Percentiles rank a stretch among this genome's conserved stretches.
Evolutionary conservation across 2,888 invertebrate genomes (phyloP).

Genomic region (Caenorhabditis zanzibari): DNA sequence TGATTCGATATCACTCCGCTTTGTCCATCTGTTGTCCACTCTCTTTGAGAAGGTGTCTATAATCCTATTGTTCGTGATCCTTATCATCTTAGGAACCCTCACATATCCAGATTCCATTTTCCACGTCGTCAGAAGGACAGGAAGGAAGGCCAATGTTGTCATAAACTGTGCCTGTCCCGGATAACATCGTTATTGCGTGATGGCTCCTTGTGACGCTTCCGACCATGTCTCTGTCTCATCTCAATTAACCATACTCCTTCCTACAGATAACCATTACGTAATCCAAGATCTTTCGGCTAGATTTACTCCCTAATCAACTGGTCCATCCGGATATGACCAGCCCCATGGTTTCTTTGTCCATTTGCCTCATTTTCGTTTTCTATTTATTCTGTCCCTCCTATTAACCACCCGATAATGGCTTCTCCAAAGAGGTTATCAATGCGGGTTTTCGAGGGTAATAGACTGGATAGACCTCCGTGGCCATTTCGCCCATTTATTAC

Average conservation of each 20-base stretch:
- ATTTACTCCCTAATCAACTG: constrained; percentile 48
- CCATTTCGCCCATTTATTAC: constrained; percentile 53
- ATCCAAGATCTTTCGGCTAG: constrained; percentile 41
- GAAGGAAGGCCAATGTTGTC: constrained; percentile 28
- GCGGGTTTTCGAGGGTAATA: constrained; percentile 44
- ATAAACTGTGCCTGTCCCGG: constrained; percentile 45
- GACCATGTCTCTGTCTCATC: constrained; percentile 44
- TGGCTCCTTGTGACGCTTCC: constrained; percentile 51
- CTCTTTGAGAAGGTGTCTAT: constrained; percentile 21
- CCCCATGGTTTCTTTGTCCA: constrained; percentile 10
- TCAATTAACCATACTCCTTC: constrained; percentile 24
- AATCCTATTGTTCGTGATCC: constrained; percentile 51
- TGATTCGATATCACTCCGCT: constrained; percentile 52
- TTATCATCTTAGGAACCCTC: constrained; percentile 40
- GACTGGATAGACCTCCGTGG: constrained; percentile 2
- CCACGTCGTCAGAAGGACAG: constrained; percentile 27
- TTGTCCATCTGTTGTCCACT: constrained; percentile 48
- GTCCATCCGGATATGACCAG: constrained; percentile 20
- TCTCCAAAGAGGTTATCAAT: constrained; percentile 60
- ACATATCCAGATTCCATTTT: constrained; percentile 15
- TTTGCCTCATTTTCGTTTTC: constrained; percentile 15
- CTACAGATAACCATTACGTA: constrained; percentile 52
- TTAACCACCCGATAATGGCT: constrained; percentile 64
- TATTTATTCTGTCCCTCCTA: constrained; percentile 51
- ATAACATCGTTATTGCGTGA: constrained; percentile 58